A percentile compares a stretch with the other conserved stretches of the same genome.
These are phyloP conservation scores for Galemys pyrenaicus DNA, from an alignment of 2,113 vertebrate genomes.

Conservation along the genomic window DNA sequence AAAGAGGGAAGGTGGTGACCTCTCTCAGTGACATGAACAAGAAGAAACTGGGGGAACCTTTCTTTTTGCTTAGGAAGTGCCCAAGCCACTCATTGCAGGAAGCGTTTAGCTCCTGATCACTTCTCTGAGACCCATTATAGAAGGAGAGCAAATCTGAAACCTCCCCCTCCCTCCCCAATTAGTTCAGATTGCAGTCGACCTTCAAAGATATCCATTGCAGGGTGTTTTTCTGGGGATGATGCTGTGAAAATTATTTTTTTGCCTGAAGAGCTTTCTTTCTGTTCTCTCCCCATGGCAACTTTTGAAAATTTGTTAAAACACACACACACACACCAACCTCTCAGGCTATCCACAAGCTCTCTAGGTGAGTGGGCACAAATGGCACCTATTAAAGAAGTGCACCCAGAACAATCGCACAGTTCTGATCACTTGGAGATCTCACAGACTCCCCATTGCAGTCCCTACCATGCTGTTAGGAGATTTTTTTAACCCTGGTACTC, in stretches of 20 bases:
- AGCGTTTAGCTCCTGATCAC: constrained; percentile 55
- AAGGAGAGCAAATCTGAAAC: constrained; percentile 68
- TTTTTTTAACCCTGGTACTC: neutral
- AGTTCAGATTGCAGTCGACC: constrained; percentile 71
- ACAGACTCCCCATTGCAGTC: neutral
- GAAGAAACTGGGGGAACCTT: constrained; percentile 68
- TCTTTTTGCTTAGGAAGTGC: constrained; percentile 71
- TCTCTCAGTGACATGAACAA: constrained; percentile 70
- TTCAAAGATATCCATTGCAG: constrained; percentile 61
- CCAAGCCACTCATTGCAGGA: constrained; percentile 68
- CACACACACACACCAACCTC: neutral
- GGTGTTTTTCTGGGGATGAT: constrained; percentile 67
- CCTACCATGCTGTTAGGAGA: neutral
- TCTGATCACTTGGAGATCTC: constrained; percentile 59
- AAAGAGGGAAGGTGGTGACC: constrained; percentile 74
- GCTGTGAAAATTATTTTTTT: constrained; percentile 76
- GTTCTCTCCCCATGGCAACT: constrained; percentile 75
- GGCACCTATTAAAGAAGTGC: constrained; percentile 38
- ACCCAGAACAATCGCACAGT: constrained; percentile 45
- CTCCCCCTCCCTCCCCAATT: constrained; percentile 60
- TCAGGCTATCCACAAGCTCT: constrained; percentile 70
- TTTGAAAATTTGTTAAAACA: constrained; percentile 75
- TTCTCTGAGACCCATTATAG: constrained; percentile 65
- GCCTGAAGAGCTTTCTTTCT: constrained; percentile 69
- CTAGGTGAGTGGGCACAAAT: constrained; percentile 65